Percentiles rank a stretch among this genome's conserved stretches.
These are phyloP conservation scores for Conistra vaccinii DNA, from an alignment of 2,888 invertebrate genomes.

Conservation along the genomic window DNA sequence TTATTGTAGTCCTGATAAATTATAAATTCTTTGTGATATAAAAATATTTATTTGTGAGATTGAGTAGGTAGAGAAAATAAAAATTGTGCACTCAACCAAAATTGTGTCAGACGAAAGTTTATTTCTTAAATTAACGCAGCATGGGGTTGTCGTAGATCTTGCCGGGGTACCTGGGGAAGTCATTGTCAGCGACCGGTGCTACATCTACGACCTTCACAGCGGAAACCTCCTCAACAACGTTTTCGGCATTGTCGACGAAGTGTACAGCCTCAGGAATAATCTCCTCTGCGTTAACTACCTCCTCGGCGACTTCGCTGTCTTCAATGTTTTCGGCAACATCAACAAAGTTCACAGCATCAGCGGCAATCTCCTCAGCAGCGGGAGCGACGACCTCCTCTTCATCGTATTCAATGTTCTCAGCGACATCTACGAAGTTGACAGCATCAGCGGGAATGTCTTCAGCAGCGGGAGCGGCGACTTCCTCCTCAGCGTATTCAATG, in stretches of 20 bases:
- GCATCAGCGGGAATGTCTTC: conserved; percentile 21
- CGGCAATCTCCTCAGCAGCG: conserved; percentile 15
- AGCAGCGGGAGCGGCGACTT: not conserved
- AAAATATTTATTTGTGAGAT: conserved; percentile 36
- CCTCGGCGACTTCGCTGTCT: conserved; percentile 17
- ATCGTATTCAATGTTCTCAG: conserved; percentile 1
- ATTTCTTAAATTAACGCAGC: conserved; percentile 57
- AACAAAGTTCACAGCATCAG: conserved; percentile 27
- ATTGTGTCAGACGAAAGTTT: not conserved
- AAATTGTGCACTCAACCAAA: conserved; percentile 3
- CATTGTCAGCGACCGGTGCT: conserved; percentile 34
- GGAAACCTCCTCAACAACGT: conserved; percentile 4
- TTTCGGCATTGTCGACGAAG: conserved; percentile 41
- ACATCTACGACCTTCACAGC: conserved; percentile 40
- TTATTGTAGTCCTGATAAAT: conserved; percentile 12
- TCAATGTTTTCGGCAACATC: conserved; percentile 22
- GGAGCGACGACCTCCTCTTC: not conserved
- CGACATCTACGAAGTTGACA: conserved; percentile 24
- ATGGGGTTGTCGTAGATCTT: conserved; percentile 67
- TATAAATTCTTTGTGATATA: conserved; percentile 8
- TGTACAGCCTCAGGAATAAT: conserved; percentile 29
- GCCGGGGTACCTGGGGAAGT: conserved; percentile 44
- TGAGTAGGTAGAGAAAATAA: conserved; percentile 12
- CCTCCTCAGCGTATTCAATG: conserved; percentile 3
- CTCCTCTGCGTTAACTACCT: conserved; percentile 17